These are phyloP conservation scores for Ursus arctos DNA, from an alignment of 2,113 vertebrate species.

Conservation along the genomic window DNA sequence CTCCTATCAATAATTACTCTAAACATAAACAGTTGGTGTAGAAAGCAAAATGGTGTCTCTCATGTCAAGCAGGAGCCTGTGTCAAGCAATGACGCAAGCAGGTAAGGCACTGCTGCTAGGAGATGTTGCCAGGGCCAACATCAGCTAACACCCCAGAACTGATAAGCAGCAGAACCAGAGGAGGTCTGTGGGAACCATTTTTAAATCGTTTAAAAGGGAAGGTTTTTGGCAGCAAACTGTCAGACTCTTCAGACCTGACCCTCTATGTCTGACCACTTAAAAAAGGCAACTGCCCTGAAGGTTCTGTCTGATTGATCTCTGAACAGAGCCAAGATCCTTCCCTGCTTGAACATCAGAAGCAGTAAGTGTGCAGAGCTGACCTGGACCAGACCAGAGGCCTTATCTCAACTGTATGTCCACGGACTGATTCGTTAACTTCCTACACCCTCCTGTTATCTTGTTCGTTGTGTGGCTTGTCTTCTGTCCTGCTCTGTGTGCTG, in stretches of 20 bases:
- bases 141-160: not conserved
- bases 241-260: not conserved
- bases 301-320: not conserved
- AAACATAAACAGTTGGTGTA: not conserved
- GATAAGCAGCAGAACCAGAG: not conserved
- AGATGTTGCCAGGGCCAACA: not conserved
- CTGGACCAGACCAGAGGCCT: not conserved
- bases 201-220: not conserved
- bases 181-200: not conserved
- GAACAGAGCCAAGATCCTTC: not conserved
- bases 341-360: not conserved
- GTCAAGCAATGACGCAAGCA: not conserved
- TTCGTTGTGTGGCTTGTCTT: not conserved
- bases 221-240: not conserved
- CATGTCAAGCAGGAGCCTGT: not conserved
- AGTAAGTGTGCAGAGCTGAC: not conserved
- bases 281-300: not conserved
- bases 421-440: not conserved
- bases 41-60: not conserved
- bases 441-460: not conserved
- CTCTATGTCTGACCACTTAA: not conserved
- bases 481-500: not conserved
- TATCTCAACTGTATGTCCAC: not conserved
- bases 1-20: not conserved
- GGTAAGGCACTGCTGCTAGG: not conserved